Conservation (phyloP, 1,140 invertebrate genomes). For the Bradysia coprophila region DNA sequence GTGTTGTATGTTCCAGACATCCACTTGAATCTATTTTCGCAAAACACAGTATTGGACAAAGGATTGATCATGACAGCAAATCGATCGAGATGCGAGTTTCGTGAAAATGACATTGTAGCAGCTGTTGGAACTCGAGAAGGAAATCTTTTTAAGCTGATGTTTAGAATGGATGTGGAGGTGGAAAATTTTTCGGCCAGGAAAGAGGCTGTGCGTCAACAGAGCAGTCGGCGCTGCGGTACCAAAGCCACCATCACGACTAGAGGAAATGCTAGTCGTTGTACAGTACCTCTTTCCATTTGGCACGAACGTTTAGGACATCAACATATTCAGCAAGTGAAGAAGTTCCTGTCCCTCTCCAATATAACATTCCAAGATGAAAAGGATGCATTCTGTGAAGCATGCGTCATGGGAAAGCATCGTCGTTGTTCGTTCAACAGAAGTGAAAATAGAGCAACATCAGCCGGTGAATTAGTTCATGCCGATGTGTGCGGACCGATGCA, state of each 20-base stretch:
- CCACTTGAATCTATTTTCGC: conserved; percentile 20
- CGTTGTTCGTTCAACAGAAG: conserved; percentile 12
- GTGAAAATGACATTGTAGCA: conserved; percentile 9
- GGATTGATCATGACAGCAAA: conserved; percentile 13
- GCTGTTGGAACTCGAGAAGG: conserved; percentile 9
- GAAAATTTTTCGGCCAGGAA: conserved; percentile 4
- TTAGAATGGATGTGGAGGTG: conserved; percentile 3
- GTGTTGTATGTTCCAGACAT: conserved; percentile 22
- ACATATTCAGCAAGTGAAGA: conserved; percentile 18
- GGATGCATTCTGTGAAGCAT: conserved; percentile 11
- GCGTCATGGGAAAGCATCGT: conserved; percentile 21
- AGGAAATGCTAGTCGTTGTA: no score
- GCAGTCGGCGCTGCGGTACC: no score
- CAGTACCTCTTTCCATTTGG: no score
- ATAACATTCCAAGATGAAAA: conserved; percentile 10
- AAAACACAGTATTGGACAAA: conserved; percentile 10
- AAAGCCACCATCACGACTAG: no score
- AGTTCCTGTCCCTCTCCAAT: conserved; percentile 12
- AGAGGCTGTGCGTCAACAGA: no score
- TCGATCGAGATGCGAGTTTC: conserved; percentile 9
- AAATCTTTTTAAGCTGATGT: conserved; percentile 10
- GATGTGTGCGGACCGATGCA: conserved; percentile 27
- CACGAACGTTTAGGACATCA: conserved; percentile 22
- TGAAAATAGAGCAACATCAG: conserved; percentile 7
- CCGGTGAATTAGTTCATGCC: conserved; percentile 22